Conservation (phyloP, 2,888 invertebrate species). For the Mesodorylaimus sp. region DNA sequence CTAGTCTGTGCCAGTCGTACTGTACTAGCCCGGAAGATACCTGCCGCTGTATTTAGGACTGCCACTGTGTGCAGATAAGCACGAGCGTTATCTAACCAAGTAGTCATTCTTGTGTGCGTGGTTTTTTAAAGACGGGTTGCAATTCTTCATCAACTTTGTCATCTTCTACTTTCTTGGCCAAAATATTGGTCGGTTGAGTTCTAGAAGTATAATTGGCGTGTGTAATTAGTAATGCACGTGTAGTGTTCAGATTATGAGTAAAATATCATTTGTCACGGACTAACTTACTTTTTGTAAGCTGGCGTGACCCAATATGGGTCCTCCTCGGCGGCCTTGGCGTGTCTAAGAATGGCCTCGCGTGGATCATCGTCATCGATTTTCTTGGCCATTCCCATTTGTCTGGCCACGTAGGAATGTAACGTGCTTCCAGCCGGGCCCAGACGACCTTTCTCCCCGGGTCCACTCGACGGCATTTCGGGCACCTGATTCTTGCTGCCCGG, state of each 20-base stretch:
- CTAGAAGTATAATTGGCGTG: background rate
- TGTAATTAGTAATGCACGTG: background rate
- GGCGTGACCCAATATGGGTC: background rate
- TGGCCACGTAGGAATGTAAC: conserved; percentile 80
- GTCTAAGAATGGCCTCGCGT: conserved; percentile 23
- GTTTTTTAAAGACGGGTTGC: conserved; percentile 7
- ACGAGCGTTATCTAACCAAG: no score
- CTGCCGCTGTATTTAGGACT: no score
- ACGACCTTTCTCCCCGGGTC: conserved; percentile 47
- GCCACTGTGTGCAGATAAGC: no score
- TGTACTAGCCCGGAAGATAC: no score
- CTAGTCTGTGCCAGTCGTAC: no score
- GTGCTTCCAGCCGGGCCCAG: conserved; percentile 66
- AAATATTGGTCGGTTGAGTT: background rate
- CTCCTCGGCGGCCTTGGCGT: conserved; percentile 20
- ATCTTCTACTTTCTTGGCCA: conserved; percentile 4
- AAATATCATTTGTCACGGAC: no score
- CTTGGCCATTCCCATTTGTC: conserved; percentile 58
- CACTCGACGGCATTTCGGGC: background rate
- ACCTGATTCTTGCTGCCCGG: background rate
- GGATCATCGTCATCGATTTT: conserved; percentile 26
- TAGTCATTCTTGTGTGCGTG: no score
- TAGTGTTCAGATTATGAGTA: no score
- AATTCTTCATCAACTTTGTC: conserved; percentile 6
- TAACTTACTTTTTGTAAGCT: conserved; percentile 4